Evolutionary conservation across 2,113 vertebrate genomes (phyloP), one percentile per base, ranked within the genome.

Genomic region (Eclectus roratus): DNA sequence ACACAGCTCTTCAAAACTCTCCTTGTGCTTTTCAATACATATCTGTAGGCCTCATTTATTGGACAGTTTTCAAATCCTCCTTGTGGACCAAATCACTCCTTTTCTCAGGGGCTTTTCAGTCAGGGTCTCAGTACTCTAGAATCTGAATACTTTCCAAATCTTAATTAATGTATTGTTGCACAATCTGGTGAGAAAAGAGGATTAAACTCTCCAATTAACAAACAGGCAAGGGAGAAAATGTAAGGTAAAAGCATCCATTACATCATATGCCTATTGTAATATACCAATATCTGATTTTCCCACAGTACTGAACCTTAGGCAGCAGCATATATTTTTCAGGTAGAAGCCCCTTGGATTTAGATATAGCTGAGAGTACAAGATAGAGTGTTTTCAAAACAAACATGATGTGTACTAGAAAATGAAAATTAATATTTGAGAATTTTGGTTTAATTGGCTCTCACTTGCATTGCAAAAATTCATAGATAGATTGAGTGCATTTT

Each of bases 131-230:
- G 49, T 77, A 89, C 44, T 85, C 63, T 66, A 65, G 46, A 85
- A 93, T 85, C 92, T 93, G 93, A 94, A 94, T 49, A 37, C 71
- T 90, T 93, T 95, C 78, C 85, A 96, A 94, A 73, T 13, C 44
- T 93, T 90, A 83, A 90, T 95, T 81, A 95, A 94, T 49, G 58
- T 73, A 83, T 72, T 91, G 68, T 90, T 76, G 47, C 71, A 90
- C 35, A 82, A 49, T 63, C 50, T 83, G 78, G 65, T 71, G 69
- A 91, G 89, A 86, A 93, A 86, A 77, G 60, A 83, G 85, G 83
- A 86, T 91, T 95, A 93, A 88, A 56, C 56, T 72, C 41, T 89
- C 66, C 82, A 91, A 72, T 80, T 91, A 93, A 80, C 39, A 87
- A 89, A 86, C 27, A 50, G 39, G 33, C 25, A 92, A 95, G 27